These are phyloP conservation scores for Hippopotamyrus pictus DNA, from an alignment of 2,797 vertebrate species.

Conservation along the genomic window DNA sequence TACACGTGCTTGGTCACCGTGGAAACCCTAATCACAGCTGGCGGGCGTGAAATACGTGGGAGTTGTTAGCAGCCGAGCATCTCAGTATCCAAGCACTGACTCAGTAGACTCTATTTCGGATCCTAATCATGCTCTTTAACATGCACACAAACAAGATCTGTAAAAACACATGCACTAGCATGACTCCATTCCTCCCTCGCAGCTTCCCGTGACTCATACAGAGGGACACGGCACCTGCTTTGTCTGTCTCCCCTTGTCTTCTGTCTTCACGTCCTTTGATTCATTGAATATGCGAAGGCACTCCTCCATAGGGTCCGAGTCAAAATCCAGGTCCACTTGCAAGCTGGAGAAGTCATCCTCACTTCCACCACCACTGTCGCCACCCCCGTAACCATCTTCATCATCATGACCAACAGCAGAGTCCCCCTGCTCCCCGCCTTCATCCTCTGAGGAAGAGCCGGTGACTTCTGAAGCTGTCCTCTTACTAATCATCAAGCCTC, in stretches of 20 bases:
- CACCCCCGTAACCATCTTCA: slow-evolving; percentile 52
- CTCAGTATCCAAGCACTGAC: neutral
- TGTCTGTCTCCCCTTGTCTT: slow-evolving; percentile 85
- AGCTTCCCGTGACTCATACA: neutral
- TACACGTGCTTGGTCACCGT: neutral
- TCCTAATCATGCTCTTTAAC: neutral
- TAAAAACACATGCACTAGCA: neutral
- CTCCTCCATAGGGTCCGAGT: slow-evolving; percentile 93
- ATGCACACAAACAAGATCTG: neutral
- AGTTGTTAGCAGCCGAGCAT: neutral
- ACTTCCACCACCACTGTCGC: slow-evolving; percentile 25
- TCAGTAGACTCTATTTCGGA: neutral
- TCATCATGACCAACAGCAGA: slow-evolving; percentile 27
- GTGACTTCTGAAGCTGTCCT: slow-evolving; percentile 47
- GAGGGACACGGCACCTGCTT: slow-evolving; percentile 69
- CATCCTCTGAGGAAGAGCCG: slow-evolving; percentile 56
- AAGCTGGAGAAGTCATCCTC: slow-evolving; percentile 68
- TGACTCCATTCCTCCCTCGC: neutral
- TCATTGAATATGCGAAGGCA: slow-evolving; percentile 95
- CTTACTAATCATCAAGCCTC: slow-evolving; percentile 47
- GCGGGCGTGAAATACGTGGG: neutral
- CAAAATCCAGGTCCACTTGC: slow-evolving; percentile 80
- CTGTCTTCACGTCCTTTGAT: slow-evolving; percentile 84
- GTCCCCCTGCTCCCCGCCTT: slow-evolving; percentile 17
- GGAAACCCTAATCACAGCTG: neutral